A percentile compares a stretch with the other conserved stretches of the same genome.
Evolutionary conservation across 2,888 invertebrate species (phyloP).

Genomic region (Strigamia crassipes): DNA sequence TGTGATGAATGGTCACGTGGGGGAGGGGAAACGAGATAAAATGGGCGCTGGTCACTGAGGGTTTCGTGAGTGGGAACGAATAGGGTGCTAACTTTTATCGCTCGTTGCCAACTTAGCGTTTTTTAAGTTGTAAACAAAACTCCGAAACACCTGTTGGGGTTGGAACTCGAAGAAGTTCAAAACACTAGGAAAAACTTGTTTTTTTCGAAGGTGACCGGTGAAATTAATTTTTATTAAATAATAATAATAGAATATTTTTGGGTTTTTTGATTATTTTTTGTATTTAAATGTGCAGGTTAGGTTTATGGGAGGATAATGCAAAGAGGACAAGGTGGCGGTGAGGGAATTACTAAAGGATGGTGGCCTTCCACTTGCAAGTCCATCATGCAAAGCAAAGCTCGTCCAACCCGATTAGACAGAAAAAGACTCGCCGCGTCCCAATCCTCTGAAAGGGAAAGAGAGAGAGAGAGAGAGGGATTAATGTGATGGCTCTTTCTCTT

Average conservation of each 20-base stretch:
- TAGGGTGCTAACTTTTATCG: background rate
- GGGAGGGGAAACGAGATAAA: slow-evolving; percentile 2
- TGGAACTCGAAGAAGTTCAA: background rate
- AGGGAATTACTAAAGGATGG: slow-evolving; percentile 8
- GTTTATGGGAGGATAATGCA: background rate
- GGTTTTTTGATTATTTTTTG: background rate
- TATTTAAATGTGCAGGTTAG: background rate
- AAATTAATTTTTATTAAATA: too few relatives aligned
- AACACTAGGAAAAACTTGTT: too few relatives aligned
- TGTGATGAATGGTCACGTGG: slow-evolving; percentile 39
- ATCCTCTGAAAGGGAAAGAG: slow-evolving; percentile 50
- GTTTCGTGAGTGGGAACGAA: background rate
- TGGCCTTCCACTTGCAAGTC: slow-evolving; percentile 34
- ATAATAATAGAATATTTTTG: too few relatives aligned
- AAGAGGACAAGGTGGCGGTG: slow-evolving; percentile 11
- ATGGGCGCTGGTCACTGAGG: slow-evolving; percentile 32
- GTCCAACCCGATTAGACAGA: slow-evolving; percentile 51
- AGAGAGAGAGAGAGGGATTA: slow-evolving; percentile 38
- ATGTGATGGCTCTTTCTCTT: slow-evolving; percentile 30
- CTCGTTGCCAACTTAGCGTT: background rate
- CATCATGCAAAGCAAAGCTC: slow-evolving; percentile 50
- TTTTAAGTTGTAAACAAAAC: background rate
- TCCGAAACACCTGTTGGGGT: background rate
- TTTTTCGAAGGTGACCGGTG: too few relatives aligned
- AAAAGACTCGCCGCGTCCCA: slow-evolving; percentile 51